phyloP scores from a whole-genome alignment of 2,797 vertebrate genomes.

The Typhlichthys eigenmanni region DNA sequence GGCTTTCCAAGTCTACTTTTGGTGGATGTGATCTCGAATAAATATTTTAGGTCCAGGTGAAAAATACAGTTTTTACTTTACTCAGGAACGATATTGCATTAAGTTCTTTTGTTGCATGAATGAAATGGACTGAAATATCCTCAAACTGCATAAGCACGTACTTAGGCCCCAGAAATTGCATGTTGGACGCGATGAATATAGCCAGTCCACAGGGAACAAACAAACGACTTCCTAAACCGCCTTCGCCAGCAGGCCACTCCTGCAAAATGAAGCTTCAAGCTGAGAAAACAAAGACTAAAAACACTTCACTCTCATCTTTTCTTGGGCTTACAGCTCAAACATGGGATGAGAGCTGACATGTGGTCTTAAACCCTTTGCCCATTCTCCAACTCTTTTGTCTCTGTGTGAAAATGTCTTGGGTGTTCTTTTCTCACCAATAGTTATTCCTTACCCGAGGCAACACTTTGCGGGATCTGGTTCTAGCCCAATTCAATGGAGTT shows the following conservation, averaged over 20 bases:
- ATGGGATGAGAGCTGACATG: constrained; percentile 18
- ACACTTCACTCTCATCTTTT: constrained; percentile 2
- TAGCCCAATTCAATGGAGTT: no score
- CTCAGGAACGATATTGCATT: constrained; percentile 35
- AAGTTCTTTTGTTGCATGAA: constrained; percentile 18
- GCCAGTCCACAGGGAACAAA: constrained; percentile 14
- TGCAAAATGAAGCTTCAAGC: constrained; percentile 34
- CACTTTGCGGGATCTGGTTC: no score
- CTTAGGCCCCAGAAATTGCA: constrained; percentile 28
- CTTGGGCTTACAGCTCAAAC: constrained; percentile 31
- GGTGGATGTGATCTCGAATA: no score
- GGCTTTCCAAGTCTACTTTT: no score
- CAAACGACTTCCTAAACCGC: constrained; percentile 67
- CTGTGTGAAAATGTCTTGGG: no score
- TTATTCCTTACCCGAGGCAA: no score
- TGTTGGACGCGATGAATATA: constrained; percentile 51
- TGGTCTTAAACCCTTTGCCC: constrained; percentile 14
- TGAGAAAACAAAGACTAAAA: no score
- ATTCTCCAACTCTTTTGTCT: no score
- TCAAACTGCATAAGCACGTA: neutral
- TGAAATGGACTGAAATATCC: no score
- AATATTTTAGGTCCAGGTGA: no score
- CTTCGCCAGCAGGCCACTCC: constrained; percentile 24
- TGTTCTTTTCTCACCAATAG: neutral
- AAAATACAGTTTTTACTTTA: no score